Base-by-base conservation (phyloP, 2,797 vertebrate genomes). In the Octomys mimax region DNA sequence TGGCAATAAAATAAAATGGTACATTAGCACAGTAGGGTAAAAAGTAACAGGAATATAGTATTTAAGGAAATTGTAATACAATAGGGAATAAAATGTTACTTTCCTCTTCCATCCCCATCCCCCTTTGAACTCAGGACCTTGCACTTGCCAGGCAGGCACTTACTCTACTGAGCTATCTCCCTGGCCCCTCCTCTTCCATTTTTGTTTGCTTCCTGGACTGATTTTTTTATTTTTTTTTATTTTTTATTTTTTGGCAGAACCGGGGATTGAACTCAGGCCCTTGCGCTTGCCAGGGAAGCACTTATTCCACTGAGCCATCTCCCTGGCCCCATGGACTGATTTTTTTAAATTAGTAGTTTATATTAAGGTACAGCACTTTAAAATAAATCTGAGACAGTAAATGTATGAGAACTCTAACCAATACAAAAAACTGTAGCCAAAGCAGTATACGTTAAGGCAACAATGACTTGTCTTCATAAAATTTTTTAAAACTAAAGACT, bases 191-290 rank as follows among this genome's bases (percentile, higher is more conserved):
- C 49, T 49, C 49, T 49, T 49, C 6, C 49, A 49, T 49, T 49
- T 49, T 49, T 11, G 49, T 49, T 49, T 49, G 11, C 49, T 49
- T 49, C 49, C 49, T 49, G 49, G 6, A 10, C 49, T 49, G 49
- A 49, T 95, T 91, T 94, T 92, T 83, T 79, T 2, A 54, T 95
- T 91, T 94, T 92, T 83, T 79, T 2, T n/a, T n/a, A n/a, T n/a
- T n/a, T n/a, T n/a, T n/a, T n/a, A n/a, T n/a, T n/a, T n/a, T n/a
- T n/a, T n/a, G n/a, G n/a, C n/a, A n/a, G n/a, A n/a, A n/a, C n/a
- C n/a, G n/a, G n/a, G n/a, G n/a, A n/a, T 12, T 52, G 6, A 11
- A 11, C 8, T 49, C 49, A 49, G 49, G 49, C 1, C 49, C 49
- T 49, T 49, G 49, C 2, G 2, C 49, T 49, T 49, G 49, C 49